Evolutionary conservation across 2,113 vertebrate genomes (phyloP), one percentile per base, ranked within the genome.

Genomic region (Mionectes macconnelli): DNA sequence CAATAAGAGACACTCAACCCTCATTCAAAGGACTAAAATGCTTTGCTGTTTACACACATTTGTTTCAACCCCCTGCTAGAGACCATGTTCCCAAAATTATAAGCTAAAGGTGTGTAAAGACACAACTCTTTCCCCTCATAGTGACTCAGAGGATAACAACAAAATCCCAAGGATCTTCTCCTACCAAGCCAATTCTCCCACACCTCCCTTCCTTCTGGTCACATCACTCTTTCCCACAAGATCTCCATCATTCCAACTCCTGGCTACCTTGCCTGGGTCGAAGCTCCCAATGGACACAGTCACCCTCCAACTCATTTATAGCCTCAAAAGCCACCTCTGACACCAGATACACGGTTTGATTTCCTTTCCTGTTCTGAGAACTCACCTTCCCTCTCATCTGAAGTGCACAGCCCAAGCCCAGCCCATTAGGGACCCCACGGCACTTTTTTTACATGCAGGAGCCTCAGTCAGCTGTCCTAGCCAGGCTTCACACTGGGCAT

Each of bases 401-500:
- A 94, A 22, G 74, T 28, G 50, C 40, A 91, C 90, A 91, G 59
- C 55, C 79, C 80, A 94, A 90, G 84, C 47, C 39, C 10, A 8
- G 76, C 79, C 79, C 73, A 75, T 60, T 4, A 84, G 69, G 57
- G 49, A 90, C 28, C 35, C 28, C 23, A 39, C 0, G 67, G 59
- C 50, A 62, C 8, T 78, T 84, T 55, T 92, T 91, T 95, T 89
- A 72, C 88, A 77, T 81, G 63, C 79, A 95, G 75, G 56, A 84
- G 79, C 33, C 63, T 91, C 89, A 64, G 83, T 95, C 90, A 88
- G 90, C 90, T 96, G 60, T 90, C 88, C 93, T 60, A 92, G 90
- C 80, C 96, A 96, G 86, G 92, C 63, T 90, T 92, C 96, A 96
- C 88, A 89, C 88, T 68, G 83, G 79, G 92, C 85, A 90, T 89